These are phyloP conservation scores for Mormyrus hasselquistii DNA, from an alignment of 2,797 vertebrate genomes.

Conservation along the genomic window DNA sequence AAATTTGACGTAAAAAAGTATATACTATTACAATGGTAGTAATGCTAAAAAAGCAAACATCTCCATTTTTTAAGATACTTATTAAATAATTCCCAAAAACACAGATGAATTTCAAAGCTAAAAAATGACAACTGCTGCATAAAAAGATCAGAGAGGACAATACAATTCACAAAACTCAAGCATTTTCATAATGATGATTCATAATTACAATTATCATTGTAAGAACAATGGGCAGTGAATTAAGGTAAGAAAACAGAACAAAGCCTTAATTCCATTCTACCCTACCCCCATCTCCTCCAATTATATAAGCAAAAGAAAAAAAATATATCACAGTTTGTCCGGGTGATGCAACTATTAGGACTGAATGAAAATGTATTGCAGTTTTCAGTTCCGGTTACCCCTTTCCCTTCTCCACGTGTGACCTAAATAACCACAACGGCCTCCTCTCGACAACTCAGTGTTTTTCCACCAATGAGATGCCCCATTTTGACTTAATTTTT, in stretches of 20 bases:
- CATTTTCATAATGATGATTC: conserved; percentile 32
- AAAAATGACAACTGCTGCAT: conserved; percentile 34
- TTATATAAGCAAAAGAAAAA: conserved; percentile 17
- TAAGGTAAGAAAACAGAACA: conserved; percentile 29
- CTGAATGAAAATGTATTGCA: conserved; percentile 19
- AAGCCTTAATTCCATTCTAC: conserved; percentile 18
- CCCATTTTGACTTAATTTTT: not conserved
- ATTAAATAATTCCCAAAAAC: conserved; percentile 44
- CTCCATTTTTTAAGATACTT: conserved; percentile 31
- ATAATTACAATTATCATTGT: conserved; percentile 32
- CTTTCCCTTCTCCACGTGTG: not conserved
- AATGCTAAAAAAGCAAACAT: conserved; percentile 25
- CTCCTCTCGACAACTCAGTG: not conserved
- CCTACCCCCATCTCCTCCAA: conserved; percentile 34
- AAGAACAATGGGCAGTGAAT: conserved; percentile 32
- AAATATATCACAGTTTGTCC: conserved; percentile 40
- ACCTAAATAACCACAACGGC: not conserved
- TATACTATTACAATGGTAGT: conserved; percentile 37
- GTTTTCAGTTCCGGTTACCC: conserved; percentile 6
- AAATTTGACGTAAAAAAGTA: conserved; percentile 45
- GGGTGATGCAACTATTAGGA: conserved; percentile 36
- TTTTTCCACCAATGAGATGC: not conserved
- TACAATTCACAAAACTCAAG: conserved; percentile 30
- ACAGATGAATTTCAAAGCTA: conserved; percentile 37
- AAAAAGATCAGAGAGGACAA: conserved; percentile 29